A percentile compares a stretch with the other conserved stretches of the same genome.
Conservation (phyloP, 2,888 invertebrate species). For the Leucophenga montana region DNA sequence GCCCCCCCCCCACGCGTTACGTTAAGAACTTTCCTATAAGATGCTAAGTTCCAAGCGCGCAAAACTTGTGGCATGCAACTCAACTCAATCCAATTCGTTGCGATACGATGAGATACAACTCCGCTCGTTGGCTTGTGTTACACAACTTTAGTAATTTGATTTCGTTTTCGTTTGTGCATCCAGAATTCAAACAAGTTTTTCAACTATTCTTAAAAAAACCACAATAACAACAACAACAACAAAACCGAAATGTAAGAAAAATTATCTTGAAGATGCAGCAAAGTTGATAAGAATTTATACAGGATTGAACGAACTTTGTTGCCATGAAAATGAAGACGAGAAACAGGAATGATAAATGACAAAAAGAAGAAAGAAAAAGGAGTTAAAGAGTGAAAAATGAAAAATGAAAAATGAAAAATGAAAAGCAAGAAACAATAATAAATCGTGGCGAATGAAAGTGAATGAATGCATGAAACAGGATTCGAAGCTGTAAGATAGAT, state of each 20-base stretch:
- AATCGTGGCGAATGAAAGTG: conserved; percentile 19
- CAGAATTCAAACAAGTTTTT: conserved; percentile 54
- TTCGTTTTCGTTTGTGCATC: conserved; percentile 58
- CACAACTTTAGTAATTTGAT: conserved; percentile 44
- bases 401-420: neutral
- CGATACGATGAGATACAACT: no score
- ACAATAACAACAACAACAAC: conserved; percentile 39
- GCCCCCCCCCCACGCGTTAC: neutral
- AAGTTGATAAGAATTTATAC: conserved; percentile 42
- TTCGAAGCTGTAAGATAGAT: neutral
- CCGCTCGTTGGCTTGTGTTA: conserved; percentile 28
- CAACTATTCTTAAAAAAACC: conserved; percentile 41
- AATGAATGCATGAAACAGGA: neutral
- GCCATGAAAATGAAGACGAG: conserved; percentile 8
- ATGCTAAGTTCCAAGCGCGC: neutral
- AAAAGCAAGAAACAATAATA: neutral
- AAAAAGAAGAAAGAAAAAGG: neutral
- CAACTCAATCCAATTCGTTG: no score
- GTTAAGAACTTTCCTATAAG: neutral
- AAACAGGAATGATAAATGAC: neutral
- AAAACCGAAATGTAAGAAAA: conserved; percentile 32
- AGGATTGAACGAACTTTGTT: conserved; percentile 27
- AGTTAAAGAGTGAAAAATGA: neutral
- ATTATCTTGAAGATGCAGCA: conserved; percentile 42
- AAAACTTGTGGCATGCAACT: conserved; percentile 55